These are phyloP conservation scores for Sturnira hondurensis DNA, from an alignment of 2,113 vertebrate species.

Conservation along the genomic window DNA sequence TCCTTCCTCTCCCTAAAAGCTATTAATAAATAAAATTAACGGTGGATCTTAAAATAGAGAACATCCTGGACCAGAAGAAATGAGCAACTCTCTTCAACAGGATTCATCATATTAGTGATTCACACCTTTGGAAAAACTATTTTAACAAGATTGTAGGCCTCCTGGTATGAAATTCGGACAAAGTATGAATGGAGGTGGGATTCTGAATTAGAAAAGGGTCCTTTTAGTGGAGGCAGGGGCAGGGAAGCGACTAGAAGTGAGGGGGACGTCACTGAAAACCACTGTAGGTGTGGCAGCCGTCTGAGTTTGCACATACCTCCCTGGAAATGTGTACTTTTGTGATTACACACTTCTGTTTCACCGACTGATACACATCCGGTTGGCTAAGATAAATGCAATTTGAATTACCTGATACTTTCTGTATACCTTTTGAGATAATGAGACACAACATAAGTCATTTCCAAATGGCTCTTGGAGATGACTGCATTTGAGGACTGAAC, in stretches of 20 bases:
- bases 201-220: not conserved
- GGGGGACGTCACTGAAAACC: not conserved
- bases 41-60: not conserved
- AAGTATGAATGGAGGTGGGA: not conserved
- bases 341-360: not conserved
- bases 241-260: not conserved
- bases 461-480: not conserved
- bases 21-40: not conserved
- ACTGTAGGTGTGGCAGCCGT: accelerated
- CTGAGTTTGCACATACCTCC: not conserved
- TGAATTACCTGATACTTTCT: slow-evolving; percentile 6
- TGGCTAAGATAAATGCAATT: not conserved
- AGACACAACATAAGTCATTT: not conserved
- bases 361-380: not conserved
- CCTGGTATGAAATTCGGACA: not conserved
- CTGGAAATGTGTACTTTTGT: not conserved
- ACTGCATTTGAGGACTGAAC: not conserved
- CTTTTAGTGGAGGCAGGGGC: not conserved
- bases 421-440: not conserved
- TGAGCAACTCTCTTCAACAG: not conserved
- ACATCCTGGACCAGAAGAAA: not conserved
- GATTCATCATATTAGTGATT: not conserved
- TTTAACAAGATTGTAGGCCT: not conserved
- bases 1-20: not conserved
- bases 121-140: not conserved